Evolutionary conservation across 2,888 invertebrate species (phyloP).

Genomic region (Macroteleia sp.): DNA sequence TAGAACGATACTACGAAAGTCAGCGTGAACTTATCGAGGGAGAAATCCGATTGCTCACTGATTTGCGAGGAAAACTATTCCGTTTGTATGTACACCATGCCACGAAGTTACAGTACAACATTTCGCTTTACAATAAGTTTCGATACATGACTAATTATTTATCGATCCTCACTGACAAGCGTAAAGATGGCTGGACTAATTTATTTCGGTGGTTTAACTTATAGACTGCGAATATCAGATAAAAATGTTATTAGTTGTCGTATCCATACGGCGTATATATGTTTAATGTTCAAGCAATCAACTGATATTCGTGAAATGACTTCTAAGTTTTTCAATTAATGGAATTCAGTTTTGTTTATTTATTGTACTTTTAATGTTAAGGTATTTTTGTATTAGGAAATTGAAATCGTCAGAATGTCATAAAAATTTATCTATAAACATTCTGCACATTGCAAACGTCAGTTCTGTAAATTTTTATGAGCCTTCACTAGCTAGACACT

Average conservation of each 20-base stretch:
- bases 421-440: too few species aligned
- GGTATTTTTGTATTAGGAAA: too few species aligned
- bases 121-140: slow-evolving; percentile 22
- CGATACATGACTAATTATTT: slow-evolving; percentile 42
- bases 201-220: slow-evolving; percentile 12
- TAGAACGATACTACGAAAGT: slow-evolving; percentile 43
- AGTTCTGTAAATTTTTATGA: too few species aligned
- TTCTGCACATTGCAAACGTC: too few species aligned
- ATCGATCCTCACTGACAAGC: slow-evolving; percentile 19
- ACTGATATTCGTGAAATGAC: slow-evolving; percentile 38
- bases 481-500: too few species aligned
- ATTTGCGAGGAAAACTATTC: slow-evolving; percentile 53
- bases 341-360: too few species aligned
- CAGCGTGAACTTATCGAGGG: slow-evolving; percentile 47
- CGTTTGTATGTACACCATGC: not conserved
- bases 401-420: too few species aligned
- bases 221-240: slow-evolving; percentile 29
- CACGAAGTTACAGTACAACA: slow-evolving; percentile 5
- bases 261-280: slow-evolving; percentile 27
- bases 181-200: slow-evolving; percentile 8
- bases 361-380: too few species aligned
- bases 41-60: slow-evolving; percentile 52
- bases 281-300: slow-evolving; percentile 16
- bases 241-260: slow-evolving; percentile 38
- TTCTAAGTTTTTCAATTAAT: too few species aligned